A percentile compares a stretch with the other conserved stretches of the same genome.
phyloP scores from a whole-genome alignment of 2,888 invertebrate species.

The Escarpia spicata region DNA sequence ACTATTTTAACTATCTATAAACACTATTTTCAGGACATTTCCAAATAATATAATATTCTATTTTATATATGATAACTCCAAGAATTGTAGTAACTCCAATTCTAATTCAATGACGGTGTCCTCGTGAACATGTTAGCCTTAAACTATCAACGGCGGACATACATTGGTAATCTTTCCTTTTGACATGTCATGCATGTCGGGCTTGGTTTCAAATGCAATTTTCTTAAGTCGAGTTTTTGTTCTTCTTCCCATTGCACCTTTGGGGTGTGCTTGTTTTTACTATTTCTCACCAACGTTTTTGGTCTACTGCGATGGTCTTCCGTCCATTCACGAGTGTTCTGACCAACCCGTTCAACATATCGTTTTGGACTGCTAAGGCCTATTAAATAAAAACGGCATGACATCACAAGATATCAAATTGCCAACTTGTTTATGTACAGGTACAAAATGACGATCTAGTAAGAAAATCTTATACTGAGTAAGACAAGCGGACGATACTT shows the following conservation, averaged over 20 bases:
- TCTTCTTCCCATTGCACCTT: too few relatives aligned
- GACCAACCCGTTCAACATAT: neutral
- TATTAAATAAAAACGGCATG: neutral
- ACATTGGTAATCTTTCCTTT: neutral
- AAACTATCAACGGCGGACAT: neutral
- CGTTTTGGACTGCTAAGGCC: neutral
- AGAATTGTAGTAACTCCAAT: neutral
- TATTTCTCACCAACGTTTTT: too few relatives aligned
- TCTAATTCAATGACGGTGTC: neutral
- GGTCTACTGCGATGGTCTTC: too few relatives aligned
- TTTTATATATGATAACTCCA: neutral
- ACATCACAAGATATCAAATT: too few relatives aligned
- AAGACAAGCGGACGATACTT: neutral
- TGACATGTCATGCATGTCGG: too few relatives aligned
- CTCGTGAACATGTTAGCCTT: neutral
- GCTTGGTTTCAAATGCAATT: too few relatives aligned
- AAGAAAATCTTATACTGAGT: neutral
- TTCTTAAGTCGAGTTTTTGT: too few relatives aligned
- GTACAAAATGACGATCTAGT: neutral
- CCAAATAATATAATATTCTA: neutral
- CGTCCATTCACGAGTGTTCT: too few relatives aligned
- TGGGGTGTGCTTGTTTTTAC: too few relatives aligned
- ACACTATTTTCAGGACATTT: neutral
- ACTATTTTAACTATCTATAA: too few relatives aligned
- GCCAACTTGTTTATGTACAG: neutral